phyloP scores from a whole-genome alignment of 2,113 vertebrate species.

The Heterocephalus glaber region DNA sequence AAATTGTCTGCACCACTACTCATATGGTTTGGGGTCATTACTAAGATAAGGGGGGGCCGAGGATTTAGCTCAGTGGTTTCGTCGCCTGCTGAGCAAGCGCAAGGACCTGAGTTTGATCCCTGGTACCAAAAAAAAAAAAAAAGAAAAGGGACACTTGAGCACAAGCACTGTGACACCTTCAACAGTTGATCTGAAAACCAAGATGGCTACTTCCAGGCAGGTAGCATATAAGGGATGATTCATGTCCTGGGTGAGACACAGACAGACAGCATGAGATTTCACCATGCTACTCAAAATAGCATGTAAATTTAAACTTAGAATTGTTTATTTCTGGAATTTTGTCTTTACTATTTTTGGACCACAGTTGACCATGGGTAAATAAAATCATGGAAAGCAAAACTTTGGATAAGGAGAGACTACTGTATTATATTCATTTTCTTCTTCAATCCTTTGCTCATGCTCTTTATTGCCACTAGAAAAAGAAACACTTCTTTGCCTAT shows the following conservation, averaged over 20 bases:
- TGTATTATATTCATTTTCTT: not conserved
- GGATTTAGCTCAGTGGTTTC: no score
- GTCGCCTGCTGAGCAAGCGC: no score
- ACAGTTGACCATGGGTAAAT: not conserved
- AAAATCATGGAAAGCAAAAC: not conserved
- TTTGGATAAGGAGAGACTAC: not conserved
- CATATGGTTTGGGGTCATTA: not conserved
- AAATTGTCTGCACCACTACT: not conserved
- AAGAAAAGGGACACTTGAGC: not conserved
- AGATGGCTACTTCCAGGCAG: not conserved
- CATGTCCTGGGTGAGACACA: not conserved
- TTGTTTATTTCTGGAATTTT: not conserved
- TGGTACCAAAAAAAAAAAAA: no score
- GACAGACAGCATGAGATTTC: not conserved
- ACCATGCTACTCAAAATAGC: not conserved
- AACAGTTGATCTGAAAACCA: not conserved
- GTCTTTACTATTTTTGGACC: not conserved
- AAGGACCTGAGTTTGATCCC: no score
- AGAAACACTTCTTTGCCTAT: not conserved
- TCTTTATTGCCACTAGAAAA: conserved; percentile 42
- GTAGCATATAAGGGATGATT: not conserved
- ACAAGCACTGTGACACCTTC: not conserved
- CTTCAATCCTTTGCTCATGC: not conserved
- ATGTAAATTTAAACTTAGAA: not conserved
- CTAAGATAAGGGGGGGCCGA: not conserved